Evolutionary conservation across 2,888 invertebrate genomes (phyloP), one percentile per base, ranked within the genome.

Genomic region (Drosophila neotestacea): DNA sequence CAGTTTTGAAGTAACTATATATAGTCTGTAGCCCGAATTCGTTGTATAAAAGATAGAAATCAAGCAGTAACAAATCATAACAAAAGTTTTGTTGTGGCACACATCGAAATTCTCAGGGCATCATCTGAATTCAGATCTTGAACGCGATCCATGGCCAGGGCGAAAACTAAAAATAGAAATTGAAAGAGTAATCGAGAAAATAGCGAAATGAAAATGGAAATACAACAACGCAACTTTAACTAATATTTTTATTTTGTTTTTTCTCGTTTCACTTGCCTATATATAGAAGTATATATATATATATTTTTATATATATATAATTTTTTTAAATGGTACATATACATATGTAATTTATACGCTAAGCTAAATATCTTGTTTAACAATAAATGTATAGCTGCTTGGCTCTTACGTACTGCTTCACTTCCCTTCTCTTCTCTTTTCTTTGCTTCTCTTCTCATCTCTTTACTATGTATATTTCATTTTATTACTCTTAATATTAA

Each of bases 341-440:
- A 80, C 73, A 85, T 78, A 71, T 69, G 85, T 85, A 85, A 76
- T 74, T 83, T 84, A 85, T 77, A 79, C 64, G 86, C 86, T 84
- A 84, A 77, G 83, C 83, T 84, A 84, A 81, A 65, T 87, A 77
- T 82, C 75, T 80, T 87, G 72, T 85, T 85, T 87, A 85, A 85
- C 85, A 87, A 85, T 85, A 82, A 86, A 72, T 81, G 84, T 84
- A 73, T 86, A 86, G 86, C 81, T 86, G 79, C 75, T 74, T 67
- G 74, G 77, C 85, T 81, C 52, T 66, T 60, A 69, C 59, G 64
- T 69, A 73, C 61, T 62, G 36, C 70, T 50, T 68, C 51, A 44
- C 44, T 13, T 68, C 51, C 10, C 38, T 39, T 16, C 39, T 44
- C 55, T 27, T 63, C 62, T 51, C 44, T 67, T 60, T 47, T 59